These are phyloP conservation scores for Pluvialis apricaria DNA, from an alignment of 2,113 vertebrate species.

Conservation along the genomic window DNA sequence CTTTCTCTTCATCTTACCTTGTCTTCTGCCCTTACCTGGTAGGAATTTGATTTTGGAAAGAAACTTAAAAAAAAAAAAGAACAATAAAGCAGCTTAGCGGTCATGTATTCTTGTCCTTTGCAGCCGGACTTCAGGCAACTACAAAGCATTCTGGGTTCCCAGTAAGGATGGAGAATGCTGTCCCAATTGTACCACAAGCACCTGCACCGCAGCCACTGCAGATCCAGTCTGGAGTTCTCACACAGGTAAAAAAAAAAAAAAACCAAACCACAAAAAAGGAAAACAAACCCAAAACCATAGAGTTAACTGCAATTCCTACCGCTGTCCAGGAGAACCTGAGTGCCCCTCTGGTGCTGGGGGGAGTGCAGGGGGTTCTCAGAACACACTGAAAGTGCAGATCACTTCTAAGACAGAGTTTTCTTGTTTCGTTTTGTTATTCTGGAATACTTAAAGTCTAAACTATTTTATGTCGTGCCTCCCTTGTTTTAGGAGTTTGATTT, in stretches of 20 bases:
- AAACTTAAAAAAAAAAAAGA: not conserved
- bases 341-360: not conserved
- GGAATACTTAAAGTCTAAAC: not conserved
- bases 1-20: not conserved
- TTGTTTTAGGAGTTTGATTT: not conserved
- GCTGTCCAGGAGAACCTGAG: not conserved
- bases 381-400: not conserved
- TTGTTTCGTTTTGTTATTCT: not conserved
- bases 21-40: not conserved
- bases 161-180: slow-evolving; percentile 93
- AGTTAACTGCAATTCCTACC: not conserved
- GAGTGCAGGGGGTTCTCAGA: not conserved
- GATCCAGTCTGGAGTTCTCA: slow-evolving; percentile 92
- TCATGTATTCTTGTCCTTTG: slow-evolving; percentile 22
- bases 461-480: not conserved
- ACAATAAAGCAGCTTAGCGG: not conserved
- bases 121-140: slow-evolving; percentile 87
- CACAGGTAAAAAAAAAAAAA: slow-evolving; percentile 81
- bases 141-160: slow-evolving; percentile 92
- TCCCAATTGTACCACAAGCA: slow-evolving; percentile 92
- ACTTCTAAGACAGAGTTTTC: not conserved
- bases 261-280: no score
- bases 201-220: slow-evolving; percentile 92
- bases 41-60: not conserved
- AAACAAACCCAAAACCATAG: not conserved